Evolutionary conservation across 2,888 invertebrate species (phyloP).

Genomic region (Cryptus armator): DNA sequence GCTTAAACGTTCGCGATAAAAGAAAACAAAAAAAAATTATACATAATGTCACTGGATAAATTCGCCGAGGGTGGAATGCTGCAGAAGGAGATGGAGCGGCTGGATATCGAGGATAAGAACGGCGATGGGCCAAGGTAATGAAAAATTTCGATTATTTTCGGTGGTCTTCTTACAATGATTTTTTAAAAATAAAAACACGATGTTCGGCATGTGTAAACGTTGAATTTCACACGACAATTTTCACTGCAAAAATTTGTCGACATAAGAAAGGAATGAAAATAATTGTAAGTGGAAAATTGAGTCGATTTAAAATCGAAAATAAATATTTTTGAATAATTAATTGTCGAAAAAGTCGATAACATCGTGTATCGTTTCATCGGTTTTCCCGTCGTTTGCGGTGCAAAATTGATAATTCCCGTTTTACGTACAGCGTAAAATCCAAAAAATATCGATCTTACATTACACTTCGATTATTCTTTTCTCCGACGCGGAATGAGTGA

Average conservation of each 20-base stretch:
- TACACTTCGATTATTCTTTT: not conserved
- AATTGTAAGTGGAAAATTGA: not conserved
- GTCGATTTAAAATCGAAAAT: not conserved
- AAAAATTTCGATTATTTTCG: conserved; percentile 13
- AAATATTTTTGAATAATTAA: not conserved
- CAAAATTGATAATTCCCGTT: not conserved
- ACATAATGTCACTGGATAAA: conserved; percentile 82
- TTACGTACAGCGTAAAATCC: not conserved
- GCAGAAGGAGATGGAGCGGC: conserved; percentile 83
- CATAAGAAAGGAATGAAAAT: not conserved
- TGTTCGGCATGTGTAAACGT: too few species aligned
- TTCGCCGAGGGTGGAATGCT: conserved; percentile 80
- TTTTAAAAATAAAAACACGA: not conserved
- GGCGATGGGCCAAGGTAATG: conserved; percentile 82
- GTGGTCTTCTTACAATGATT: not conserved
- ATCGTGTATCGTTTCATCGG: too few species aligned
- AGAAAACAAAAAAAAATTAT: conserved; percentile 52
- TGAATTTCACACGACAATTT: not conserved
- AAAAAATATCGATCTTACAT: not conserved
- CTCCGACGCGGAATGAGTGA: not conserved
- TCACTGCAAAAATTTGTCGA: not conserved
- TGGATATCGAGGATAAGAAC: conserved; percentile 84
- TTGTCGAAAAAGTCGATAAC: not conserved
- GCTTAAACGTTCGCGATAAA: conserved; percentile 21
- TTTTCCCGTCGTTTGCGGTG: not conserved